Evolutionary conservation across 2,113 vertebrate species (phyloP), one percentile per base, ranked within the genome.

Genomic region (Myiagra hebetior): DNA sequence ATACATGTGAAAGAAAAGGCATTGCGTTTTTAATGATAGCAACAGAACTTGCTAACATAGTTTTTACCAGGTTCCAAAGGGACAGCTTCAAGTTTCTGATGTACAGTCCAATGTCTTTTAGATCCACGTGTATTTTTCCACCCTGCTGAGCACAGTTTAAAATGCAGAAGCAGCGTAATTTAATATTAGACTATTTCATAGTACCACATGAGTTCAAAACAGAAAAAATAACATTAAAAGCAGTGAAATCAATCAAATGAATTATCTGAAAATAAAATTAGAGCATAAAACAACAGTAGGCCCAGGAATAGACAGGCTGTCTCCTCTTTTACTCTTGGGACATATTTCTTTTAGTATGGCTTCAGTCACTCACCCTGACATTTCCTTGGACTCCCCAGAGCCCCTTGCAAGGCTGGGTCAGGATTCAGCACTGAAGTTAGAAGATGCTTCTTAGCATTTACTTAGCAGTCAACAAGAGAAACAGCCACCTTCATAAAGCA

Each of bases 201-300:
- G 81, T 65, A 85, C 84, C 42, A 28, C 41, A 64, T 7, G 11
- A 90, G 88, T 89, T 96, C 89, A 95, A 93, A 96, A 85, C 67
- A 85, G 87, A 89, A 94, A 67, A 95, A 96, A 95, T 52, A 91
- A 49, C 65, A 93, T 97, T 96, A 91, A 93, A 96, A 96, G 73
- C 79, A 82, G 42, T 31, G 44, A 81, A 97, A 96, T 96, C 89
- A 95, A 96, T 96, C 97, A 93, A 94, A 87, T 75, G 33, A 94
- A 87, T 91, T 92, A 93, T 59, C 75, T 69, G 63, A 82, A 96
- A 96, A 97, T 75, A 93, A 90, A 83, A 85, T 96, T 89, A 94
- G n/a, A 65, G 47, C 57, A 91, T 90, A 94, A 92, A 97, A 86
- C 55, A 94, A 81, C 78, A 85, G 82, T 47, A 90, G 85, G 62